These are phyloP conservation scores for Pangasius mekongensis DNA, from an alignment of 2,797 vertebrate species.

Conservation along the genomic window DNA sequence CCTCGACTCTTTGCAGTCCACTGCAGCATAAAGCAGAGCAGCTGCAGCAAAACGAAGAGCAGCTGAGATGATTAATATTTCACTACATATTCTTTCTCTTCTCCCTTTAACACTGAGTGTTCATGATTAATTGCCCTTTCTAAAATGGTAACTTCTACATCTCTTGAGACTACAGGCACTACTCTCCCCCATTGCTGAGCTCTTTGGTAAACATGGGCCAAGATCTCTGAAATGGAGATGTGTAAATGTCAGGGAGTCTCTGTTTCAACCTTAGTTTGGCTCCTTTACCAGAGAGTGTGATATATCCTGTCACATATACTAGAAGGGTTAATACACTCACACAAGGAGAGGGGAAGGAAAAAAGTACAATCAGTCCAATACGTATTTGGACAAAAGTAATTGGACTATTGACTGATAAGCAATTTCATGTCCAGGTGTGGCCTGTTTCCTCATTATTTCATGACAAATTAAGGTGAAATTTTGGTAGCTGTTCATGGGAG, in stretches of 20 bases:
- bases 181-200: constrained; percentile 31
- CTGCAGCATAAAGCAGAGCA: constrained; percentile 7
- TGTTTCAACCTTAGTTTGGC: neutral
- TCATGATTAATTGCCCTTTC: constrained; percentile 53
- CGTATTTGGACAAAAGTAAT: no score
- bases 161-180: constrained; percentile 32
- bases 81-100: constrained; percentile 33
- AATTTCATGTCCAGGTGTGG: no score
- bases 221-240: constrained; percentile 21
- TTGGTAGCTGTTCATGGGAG: no score
- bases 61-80: constrained; percentile 48
- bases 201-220: constrained; percentile 41
- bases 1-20: neutral
- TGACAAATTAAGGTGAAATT: no score
- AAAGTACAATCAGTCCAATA: neutral
- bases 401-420: no score
- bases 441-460: no score
- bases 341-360: constrained; percentile 6
- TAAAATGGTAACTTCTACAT: constrained; percentile 39
- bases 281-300: constrained; percentile 20
- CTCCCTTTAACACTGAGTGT: constrained; percentile 29
- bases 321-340: constrained; percentile 17
- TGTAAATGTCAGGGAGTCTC: constrained; percentile 2
- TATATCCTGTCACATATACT: constrained; percentile 22
- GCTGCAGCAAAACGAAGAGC: neutral